phyloP scores from a whole-genome alignment of 2,113 vertebrate genomes.

The Platysternon megacephalum region DNA sequence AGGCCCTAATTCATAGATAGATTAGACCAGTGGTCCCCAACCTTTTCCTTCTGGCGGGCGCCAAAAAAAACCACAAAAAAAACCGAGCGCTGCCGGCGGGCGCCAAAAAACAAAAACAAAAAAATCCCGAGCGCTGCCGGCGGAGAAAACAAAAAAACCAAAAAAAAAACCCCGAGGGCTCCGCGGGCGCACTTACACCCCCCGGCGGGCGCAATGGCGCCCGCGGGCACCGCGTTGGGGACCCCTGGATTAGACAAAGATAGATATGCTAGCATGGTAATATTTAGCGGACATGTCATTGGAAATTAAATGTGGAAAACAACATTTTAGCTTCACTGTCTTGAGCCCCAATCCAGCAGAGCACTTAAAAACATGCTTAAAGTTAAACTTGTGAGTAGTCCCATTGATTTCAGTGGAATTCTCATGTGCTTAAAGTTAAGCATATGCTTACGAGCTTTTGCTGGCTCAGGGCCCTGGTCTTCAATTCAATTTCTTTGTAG shows the following conservation, averaged over 20 bases:
- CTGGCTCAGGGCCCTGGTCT: not conserved
- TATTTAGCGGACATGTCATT: not conserved
- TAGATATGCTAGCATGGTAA: not conserved
- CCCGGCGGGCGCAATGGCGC: too few species aligned
- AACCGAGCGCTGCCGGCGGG: too few species aligned
- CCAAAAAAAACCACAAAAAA: too few species aligned
- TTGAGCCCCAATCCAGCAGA: not conserved
- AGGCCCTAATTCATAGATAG: not conserved
- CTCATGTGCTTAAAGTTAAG: not conserved
- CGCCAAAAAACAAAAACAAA: too few species aligned
- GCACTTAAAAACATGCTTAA: not conserved
- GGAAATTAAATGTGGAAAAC: not conserved
- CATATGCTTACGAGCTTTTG: not conserved
- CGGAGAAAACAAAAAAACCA: too few species aligned
- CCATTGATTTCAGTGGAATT: not conserved
- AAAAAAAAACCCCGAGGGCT: too few species aligned
- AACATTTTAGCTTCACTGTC: not conserved
- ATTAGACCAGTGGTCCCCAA: too few species aligned
- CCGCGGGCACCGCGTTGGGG: too few species aligned
- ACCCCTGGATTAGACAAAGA: not conserved
- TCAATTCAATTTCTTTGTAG: not conserved
- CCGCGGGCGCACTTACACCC: too few species aligned
- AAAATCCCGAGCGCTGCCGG: too few species aligned
- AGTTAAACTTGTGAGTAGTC: not conserved
- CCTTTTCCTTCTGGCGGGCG: too few species aligned